Evolutionary conservation across 2,113 vertebrate genomes (phyloP), one percentile per base, ranked within the genome.

Genomic region (Thalassoma bifasciatum): DNA sequence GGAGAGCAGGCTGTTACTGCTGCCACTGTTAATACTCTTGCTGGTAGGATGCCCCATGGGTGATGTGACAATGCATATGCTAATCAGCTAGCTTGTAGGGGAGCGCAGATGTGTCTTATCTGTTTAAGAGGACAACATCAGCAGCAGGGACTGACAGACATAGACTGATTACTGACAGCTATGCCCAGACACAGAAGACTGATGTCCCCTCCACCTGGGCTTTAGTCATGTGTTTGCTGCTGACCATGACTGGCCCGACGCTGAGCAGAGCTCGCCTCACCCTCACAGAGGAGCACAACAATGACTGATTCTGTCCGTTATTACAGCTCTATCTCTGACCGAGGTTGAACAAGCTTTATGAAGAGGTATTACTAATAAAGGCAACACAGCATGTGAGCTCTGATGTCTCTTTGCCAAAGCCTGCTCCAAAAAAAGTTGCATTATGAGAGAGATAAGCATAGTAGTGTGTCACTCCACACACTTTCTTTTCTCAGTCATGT

Each of bases 51-150:
- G 75, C 52, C 79, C 72, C 24, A 8, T 52, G 74, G 78, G 79
- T 76, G 74, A 86, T 80, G 72, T 44, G 83, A 71, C 5, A 58
- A 90, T 87, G 88, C 69, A 72, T 86, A 92, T 91, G 89, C 70
- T 78, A 86, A 82, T 87, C 75, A 76, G 76, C 54, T 66, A 72
- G 77, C 79, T 86, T 68, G 66, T 69, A 75, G 73, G 57, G 71
- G 69, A 71, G 78, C 65, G 73, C 69, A 83, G 71, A 83, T 69
- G 83, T 77, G 91, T 86, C 84, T 76, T 59, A 79, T 87, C 86
- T 81, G 68, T 88, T 86, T 83, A 86, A 79, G 81, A 81, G 69
- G 37, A 76, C 62, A 79, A 75, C 77, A 84, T 81, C 81, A 76
- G 69, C 87, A 82, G 82, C 72, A 77, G 72, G 79, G 75, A 61